Evolutionary conservation across 64 coral and sea anemone species (phyloP), one percentile per base, ranked within the genome.

Genomic region (Montipora capricornis): DNA sequence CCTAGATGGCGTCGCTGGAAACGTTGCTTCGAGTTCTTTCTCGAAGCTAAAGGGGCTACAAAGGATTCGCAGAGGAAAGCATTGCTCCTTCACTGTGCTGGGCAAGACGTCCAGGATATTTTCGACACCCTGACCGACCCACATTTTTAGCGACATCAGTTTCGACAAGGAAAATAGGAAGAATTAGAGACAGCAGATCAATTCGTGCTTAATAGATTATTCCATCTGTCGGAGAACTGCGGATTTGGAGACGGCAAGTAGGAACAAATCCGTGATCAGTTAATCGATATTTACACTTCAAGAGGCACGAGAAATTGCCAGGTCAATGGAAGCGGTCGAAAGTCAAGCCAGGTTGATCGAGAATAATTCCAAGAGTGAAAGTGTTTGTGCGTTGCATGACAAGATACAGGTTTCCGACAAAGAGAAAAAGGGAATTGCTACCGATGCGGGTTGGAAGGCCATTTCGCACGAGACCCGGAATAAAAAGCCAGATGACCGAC

Each of bases 271-370:
- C 69, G 76, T 45, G 89, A 81, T 16, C 78, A 80, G 66, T 20
- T 80, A 55, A 81, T 80, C 45, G 68, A 87, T 11, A 57, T 62
- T 88, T 17, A 89, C 76, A 11, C 84, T 94, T 17, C 64, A 82
- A 29, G 68, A 46, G 22, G 19, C 51, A 22, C 79, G 77, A 70
- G 68, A 50, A 7, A 76, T 84, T 13, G 79, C 79, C 10, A 64
- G 93, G 77, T 78, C 79, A 17, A 94, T 90, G 93, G 93, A 90
- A 94, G 86, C 77, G 17, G 76, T 49, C 1, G 92, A 11, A 11
- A 6, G 10, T 29, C 29, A 29, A 57, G 53, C 5, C 5, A 57
- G 10, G 53, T 11, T 8, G 2, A 94, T 94, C 15, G 47, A 89
- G 50, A 71, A 78, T 48, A 68, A 89, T 50, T 52, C 49, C 45